Percentiles rank a stretch among this genome's conserved stretches.
Conservation (phyloP, 2,797 vertebrate genomes). For the Heliangelus exortis region DNA sequence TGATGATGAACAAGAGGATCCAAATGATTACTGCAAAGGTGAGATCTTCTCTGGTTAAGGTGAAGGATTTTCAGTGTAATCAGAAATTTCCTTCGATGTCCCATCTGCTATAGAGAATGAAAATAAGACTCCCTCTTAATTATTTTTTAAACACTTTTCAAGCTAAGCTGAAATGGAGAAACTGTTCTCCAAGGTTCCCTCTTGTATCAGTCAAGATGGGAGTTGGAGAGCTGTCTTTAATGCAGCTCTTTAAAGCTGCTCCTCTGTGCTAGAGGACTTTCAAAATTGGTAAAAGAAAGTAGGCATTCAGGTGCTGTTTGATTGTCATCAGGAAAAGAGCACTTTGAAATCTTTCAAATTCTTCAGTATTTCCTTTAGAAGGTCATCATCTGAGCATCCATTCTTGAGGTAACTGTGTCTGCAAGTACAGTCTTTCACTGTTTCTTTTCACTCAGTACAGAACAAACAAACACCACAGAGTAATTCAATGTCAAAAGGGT, state of each 20-base stretch:
- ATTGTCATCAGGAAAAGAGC: background rate
- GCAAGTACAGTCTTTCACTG: background rate
- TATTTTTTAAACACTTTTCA: no score
- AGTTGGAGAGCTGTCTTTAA: background rate
- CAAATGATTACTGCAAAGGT: constrained; percentile 98
- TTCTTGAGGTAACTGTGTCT: background rate
- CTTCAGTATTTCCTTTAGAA: background rate
- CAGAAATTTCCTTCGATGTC: background rate
- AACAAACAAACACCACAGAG: background rate
- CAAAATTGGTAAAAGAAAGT: background rate
- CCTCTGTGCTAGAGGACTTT: background rate
- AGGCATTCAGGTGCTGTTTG: background rate
- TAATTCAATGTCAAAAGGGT: background rate
- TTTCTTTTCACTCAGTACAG: background rate
- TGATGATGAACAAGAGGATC: constrained; percentile 97
- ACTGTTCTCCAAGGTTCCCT: background rate
- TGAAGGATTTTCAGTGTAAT: background rate
- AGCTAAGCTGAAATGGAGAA: no score
- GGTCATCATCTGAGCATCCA: background rate
- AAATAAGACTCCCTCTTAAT: background rate
- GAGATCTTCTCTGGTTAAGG: background rate
- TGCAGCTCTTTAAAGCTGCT: background rate
- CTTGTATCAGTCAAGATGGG: background rate
- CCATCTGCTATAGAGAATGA: background rate
- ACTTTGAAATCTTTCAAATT: background rate